phyloP scores from a whole-genome alignment of 2,797 vertebrate species.

The Cetoscarus ocellatus region DNA sequence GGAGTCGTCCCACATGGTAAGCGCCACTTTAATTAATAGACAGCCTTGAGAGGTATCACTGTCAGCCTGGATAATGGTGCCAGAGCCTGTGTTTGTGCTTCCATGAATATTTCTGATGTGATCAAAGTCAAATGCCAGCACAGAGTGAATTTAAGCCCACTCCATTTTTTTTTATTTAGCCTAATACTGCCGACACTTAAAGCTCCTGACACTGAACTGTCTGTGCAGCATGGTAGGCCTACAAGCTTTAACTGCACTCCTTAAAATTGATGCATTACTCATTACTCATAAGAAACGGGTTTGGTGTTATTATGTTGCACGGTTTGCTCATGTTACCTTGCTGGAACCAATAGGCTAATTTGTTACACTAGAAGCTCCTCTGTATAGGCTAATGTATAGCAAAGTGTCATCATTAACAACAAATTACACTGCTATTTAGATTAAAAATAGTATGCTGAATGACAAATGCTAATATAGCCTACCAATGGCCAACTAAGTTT shows the following conservation, averaged over 20 bases:
- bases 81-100: conserved; percentile 90
- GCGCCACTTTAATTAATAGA: conserved; percentile 91
- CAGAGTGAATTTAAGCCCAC: conserved; percentile 80
- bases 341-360: conserved; percentile 71
- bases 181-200: conserved; percentile 74
- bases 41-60: conserved; percentile 87
- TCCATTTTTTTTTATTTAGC: conserved; percentile 61
- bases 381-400: conserved; percentile 44
- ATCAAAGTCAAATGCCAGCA: conserved; percentile 89
- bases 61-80: conserved; percentile 84
- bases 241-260: conserved; percentile 68
- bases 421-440: conserved; percentile 10
- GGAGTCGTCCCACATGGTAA: conserved; percentile 86
- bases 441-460: not conserved
- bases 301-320: conserved; percentile 63
- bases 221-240: conserved; percentile 65
- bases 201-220: conserved; percentile 74
- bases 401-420: conserved; percentile 41
- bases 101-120: conserved; percentile 94
- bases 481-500: too few relatives aligned
- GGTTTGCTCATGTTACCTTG: conserved; percentile 59
- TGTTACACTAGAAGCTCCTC: conserved; percentile 44
- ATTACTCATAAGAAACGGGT: conserved; percentile 60
- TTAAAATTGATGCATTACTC: conserved; percentile 64
- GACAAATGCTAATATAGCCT: not conserved